Conservation (phyloP, 2,888 invertebrate genomes). For the Drosophila multiciliata region DNA sequence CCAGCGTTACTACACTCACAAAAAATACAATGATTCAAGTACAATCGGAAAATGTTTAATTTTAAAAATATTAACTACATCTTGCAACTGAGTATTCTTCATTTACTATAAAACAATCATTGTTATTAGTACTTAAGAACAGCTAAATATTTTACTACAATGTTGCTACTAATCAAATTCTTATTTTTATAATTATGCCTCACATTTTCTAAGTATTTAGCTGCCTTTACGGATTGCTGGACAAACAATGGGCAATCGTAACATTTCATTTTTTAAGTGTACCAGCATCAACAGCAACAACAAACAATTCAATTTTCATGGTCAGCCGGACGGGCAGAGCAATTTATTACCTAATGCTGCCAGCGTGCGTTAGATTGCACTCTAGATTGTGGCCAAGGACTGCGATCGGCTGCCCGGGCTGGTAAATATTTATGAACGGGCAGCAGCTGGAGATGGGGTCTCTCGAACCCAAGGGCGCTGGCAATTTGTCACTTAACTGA, state of each 20-base stretch:
- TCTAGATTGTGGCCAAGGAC: slow-evolving; percentile 52
- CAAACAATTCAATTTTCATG: slow-evolving; percentile 76
- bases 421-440: slow-evolving; percentile 44
- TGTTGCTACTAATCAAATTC: background rate
- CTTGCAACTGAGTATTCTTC: background rate
- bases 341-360: slow-evolving; percentile 75
- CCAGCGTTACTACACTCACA: background rate
- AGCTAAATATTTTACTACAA: background rate
- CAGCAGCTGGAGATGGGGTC: slow-evolving; percentile 12
- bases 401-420: slow-evolving; percentile 22
- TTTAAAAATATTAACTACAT: background rate
- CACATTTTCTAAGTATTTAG: background rate
- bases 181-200: background rate
- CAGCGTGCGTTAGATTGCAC: slow-evolving; percentile 74
- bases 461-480: slow-evolving; percentile 33
- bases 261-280: background rate
- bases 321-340: slow-evolving; percentile 57
- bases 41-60: background rate
- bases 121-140: background rate
- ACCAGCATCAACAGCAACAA: slow-evolving; percentile 47
- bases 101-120: background rate
- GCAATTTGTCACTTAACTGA: slow-evolving; percentile 67
- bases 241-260: background rate
- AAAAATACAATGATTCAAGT: background rate
- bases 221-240: background rate